Conservation (phyloP, 2,113 vertebrate genomes). For the Atlantisia rogersi region DNA sequence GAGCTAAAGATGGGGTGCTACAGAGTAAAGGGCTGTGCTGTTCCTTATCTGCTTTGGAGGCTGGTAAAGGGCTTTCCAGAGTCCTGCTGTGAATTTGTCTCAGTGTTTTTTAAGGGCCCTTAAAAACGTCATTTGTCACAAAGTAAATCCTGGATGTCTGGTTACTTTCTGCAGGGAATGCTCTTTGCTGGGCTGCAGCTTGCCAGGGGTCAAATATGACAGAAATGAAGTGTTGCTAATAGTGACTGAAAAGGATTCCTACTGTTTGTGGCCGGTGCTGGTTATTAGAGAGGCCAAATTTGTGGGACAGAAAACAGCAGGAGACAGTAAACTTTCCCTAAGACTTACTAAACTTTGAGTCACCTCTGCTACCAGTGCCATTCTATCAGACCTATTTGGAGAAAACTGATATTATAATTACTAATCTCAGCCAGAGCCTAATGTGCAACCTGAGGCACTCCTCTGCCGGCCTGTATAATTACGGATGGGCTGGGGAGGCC, state of each 20-base stretch:
- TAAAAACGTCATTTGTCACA: conserved; percentile 82
- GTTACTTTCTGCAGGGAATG: conserved; percentile 80
- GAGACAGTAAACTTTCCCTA: conserved; percentile 82
- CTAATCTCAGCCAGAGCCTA: conserved; percentile 79
- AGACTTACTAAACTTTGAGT: conserved; percentile 79
- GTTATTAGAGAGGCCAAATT: conserved; percentile 76
- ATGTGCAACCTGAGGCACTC: conserved; percentile 79
- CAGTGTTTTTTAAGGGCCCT: conserved; percentile 74
- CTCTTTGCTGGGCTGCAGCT: conserved; percentile 71
- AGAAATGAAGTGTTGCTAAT: conserved; percentile 81
- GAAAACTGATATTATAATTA: conserved; percentile 92
- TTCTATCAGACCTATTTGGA: conserved; percentile 69
- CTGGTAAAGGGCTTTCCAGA: conserved; percentile 18
- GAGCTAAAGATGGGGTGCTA: background rate
- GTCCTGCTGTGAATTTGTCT: conserved; percentile 80
- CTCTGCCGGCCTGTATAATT: conserved; percentile 77
- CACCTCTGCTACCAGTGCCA: conserved; percentile 76
- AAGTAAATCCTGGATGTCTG: conserved; percentile 82
- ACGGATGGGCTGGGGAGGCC: conserved; percentile 69
- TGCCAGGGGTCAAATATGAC: conserved; percentile 85
- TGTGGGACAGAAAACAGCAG: conserved; percentile 80
- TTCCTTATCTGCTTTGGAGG: background rate
- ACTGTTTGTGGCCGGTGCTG: conserved; percentile 78
- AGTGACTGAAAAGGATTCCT: conserved; percentile 87
- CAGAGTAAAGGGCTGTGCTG: background rate